Conservation (phyloP, 1,140 invertebrate genomes). For the Orussus abietinus region DNA sequence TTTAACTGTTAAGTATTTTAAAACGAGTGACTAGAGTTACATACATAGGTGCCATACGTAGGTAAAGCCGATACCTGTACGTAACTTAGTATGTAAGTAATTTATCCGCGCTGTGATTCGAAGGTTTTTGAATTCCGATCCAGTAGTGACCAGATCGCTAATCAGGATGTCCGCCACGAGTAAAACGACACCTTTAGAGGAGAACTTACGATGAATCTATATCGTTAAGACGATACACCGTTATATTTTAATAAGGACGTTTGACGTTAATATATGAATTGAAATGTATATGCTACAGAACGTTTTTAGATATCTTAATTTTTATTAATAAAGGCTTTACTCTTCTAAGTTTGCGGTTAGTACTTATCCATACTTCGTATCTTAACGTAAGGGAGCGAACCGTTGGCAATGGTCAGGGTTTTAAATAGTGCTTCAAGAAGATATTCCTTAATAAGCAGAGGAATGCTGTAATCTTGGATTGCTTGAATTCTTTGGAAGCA, state of each 20-base stretch:
- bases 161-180: too few relatives aligned
- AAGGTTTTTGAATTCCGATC: constrained; percentile 17
- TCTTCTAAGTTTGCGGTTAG: constrained; percentile 9
- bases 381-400: neutral
- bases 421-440: constrained; percentile 30
- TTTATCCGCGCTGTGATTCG: constrained; percentile 34
- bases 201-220: constrained; percentile 5
- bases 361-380: neutral
- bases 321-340: constrained; percentile 38
- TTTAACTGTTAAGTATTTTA: constrained; percentile 27
- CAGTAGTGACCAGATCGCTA: too few relatives aligned
- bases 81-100: constrained; percentile 34
- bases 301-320: constrained; percentile 26
- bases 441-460: constrained; percentile 31
- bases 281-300: constrained; percentile 21
- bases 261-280: constrained; percentile 9
- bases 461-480: constrained; percentile 26
- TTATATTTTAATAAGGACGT: constrained; percentile 20
- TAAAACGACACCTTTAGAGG: too few relatives aligned
- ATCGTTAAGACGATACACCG: constrained; percentile 8
- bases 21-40: constrained; percentile 13
- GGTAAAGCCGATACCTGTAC: constrained; percentile 24
- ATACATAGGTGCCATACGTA: constrained; percentile 27
- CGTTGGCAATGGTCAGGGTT: too few relatives aligned
- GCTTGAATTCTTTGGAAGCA: constrained; percentile 20